A percentile compares a stretch with the other conserved stretches of the same genome.
Conservation (phyloP, 2,797 vertebrate genomes). For the Dromococcyx pavoninus region DNA sequence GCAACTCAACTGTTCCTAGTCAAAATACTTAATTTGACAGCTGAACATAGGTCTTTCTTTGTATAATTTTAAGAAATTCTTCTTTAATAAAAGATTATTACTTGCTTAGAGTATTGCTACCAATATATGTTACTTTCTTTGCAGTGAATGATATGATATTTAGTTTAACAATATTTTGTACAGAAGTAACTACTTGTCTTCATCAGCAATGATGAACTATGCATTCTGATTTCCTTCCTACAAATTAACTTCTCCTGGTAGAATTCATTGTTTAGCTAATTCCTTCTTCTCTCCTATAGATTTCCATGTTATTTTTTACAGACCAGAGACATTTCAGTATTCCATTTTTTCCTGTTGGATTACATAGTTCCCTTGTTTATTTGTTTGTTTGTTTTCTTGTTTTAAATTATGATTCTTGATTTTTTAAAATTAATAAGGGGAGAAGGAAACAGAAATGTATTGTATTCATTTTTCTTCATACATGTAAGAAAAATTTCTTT, state of each 20-base stretch:
- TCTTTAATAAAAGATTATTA: neutral
- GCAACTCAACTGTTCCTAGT: neutral
- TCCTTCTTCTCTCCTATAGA: fast-evolving
- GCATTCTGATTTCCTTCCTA: neutral
- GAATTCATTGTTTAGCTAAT: neutral
- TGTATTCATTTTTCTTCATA: no score
- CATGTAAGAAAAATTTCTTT: neutral
- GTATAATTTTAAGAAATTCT: neutral
- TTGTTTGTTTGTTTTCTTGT: no score
- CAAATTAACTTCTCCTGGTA: neutral
- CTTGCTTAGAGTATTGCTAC: neutral
- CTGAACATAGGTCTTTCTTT: neutral
- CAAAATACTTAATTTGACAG: neutral
- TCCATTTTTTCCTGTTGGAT: neutral
- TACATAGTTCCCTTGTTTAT: neutral
- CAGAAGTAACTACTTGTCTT: neutral
- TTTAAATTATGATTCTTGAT: neutral
- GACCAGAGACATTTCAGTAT: neutral
- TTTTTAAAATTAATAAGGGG: neutral
- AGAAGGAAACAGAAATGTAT: neutral
- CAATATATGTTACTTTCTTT: neutral
- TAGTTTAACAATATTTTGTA: neutral
- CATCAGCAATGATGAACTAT: neutral
- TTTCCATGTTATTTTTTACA: neutral
- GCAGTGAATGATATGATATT: neutral